Base-by-base conservation (phyloP, 2,113 vertebrate species). In the Ochotona curzoniae region DNA sequence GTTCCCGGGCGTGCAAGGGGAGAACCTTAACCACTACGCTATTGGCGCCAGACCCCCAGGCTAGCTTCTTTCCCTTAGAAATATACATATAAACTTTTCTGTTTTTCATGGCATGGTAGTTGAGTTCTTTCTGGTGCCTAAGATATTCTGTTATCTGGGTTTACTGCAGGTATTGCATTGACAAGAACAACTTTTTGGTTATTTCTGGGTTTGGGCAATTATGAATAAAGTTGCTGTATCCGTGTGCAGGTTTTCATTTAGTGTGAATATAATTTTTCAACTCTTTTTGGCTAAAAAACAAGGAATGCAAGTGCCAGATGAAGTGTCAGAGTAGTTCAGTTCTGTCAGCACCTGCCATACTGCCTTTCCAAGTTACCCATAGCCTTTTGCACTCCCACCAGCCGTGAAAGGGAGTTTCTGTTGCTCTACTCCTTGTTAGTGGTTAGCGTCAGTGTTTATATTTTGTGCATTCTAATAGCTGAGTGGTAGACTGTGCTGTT, bases 31-130 rank as follows among this genome's bases (percentile, higher is more conserved):
- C 38, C 38, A 44, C 38, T 44, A 44, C 38, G 38, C 38, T 44
- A 6, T 44, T 6, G 38, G 38, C 6, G 38, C 38, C 38, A 44
- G 4, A 44, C 38, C 38, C 38, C 38, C 38, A 44, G 38, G 26
- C 32, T 69, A 64, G 63, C 21, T 89, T 86, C 81, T 93, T 89
- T 86, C 57, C 44, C 76, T 88, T 86, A 64, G 6, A 54, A 67
- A 18, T 49, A 23, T 38, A n/a, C 25, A 54, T 83, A 74, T 75
- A 60, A 66, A 61, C 28, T 61, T 57, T 69, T 69, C 23, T 83
- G 21, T 81, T 85, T 93, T 88, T 20, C 54, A 8, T 73, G 63
- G 30, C 35, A 90, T 80, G 74, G 35, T 80, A 60, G 61, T 49
- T 61, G n/a, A 32, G 81, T 83, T 66, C 32, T 47, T 81, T 69